Base-by-base conservation (phyloP, 2,113 vertebrate genomes). In the Platichthys flesus region DNA sequence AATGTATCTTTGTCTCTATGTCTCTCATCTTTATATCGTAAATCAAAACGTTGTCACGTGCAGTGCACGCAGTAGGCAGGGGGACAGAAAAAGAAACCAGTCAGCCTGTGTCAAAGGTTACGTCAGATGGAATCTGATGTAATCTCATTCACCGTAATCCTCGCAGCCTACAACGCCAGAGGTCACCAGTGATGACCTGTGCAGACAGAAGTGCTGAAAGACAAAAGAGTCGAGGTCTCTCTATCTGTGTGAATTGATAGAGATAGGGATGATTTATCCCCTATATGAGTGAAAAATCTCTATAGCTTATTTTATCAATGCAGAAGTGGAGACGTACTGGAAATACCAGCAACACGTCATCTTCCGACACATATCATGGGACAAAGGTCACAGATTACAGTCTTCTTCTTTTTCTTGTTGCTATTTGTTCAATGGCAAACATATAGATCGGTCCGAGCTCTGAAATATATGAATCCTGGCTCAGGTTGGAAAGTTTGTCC, bases 111-210 rank as follows among this genome's bases (percentile, higher is more conserved):
- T 81, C 58, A 74, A 63, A 85, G 52, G 56, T 49, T 69, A 70
- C 23, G n/a, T 54, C 49, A 26, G 9, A 26, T 52, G 67, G 71
- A 24, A 86, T 76, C 65, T 82, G 49, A 60, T 37, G 67, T 83
- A 84, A 89, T 86, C 81, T 74, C 71, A 61, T 79, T 84, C 78
- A 18, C 63, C 15, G 14, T 83, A 84, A 89, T 88, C 86, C 66
- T 60, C 52, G 4, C 60, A 12, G 51, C n/a, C 64, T 52, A 5
- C 55, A 63, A 14, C 42, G 23, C 35, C 16, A 6, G 35, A 1
- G 16, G 65, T 45, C 42, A 23, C 24, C 15, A 9, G 28, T 3
- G 15, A 49, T 66, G 58, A 23, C 55, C 51, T 45, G 9, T 54
- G 63, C 15, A 14, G 31, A 5, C 21, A 8, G 51, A 47, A 9